phyloP scores from a whole-genome alignment of 2,797 vertebrate genomes.

The Arrhamphus sclerolepis region DNA sequence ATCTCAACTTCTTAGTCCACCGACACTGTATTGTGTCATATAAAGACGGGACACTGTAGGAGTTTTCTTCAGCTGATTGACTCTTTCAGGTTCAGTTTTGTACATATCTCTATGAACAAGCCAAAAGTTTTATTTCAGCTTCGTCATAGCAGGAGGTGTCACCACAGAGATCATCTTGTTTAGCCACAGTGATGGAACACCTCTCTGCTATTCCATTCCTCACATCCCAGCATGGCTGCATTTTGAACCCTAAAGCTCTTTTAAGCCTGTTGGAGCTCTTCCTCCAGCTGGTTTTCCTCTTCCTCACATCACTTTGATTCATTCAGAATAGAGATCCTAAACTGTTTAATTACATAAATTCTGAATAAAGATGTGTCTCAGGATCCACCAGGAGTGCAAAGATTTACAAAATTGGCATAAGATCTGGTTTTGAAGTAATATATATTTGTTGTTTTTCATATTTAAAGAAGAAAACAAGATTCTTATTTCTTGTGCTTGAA shows the following conservation, averaged over 20 bases:
- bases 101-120: conserved; percentile 10
- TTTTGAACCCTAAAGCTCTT: conserved; percentile 48
- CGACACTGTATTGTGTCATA: conserved; percentile 10
- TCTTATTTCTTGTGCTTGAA: no score
- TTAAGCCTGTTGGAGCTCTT: conserved; percentile 39
- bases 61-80: conserved; percentile 7
- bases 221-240: conserved; percentile 11
- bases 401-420: conserved; percentile 6
- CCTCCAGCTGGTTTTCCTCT: conserved; percentile 32
- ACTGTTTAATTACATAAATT: conserved; percentile 37
- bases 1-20: conserved; percentile 10
- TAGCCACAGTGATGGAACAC: conserved; percentile 15
- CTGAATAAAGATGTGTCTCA: neutral
- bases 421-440: neutral
- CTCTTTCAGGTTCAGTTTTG: conserved; percentile 6
- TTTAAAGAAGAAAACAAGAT: no score
- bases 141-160: conserved; percentile 15
- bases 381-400: conserved; percentile 33
- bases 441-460: neutral
- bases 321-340: conserved; percentile 34
- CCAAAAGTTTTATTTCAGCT: conserved; percentile 10
- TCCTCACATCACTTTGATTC: conserved; percentile 43
- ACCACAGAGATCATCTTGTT: conserved; percentile 22
- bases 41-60: neutral
- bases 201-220: conserved; percentile 26